phyloP scores from a whole-genome alignment of 2,797 vertebrate genomes.

The Otolemur crassicaudatus region DNA sequence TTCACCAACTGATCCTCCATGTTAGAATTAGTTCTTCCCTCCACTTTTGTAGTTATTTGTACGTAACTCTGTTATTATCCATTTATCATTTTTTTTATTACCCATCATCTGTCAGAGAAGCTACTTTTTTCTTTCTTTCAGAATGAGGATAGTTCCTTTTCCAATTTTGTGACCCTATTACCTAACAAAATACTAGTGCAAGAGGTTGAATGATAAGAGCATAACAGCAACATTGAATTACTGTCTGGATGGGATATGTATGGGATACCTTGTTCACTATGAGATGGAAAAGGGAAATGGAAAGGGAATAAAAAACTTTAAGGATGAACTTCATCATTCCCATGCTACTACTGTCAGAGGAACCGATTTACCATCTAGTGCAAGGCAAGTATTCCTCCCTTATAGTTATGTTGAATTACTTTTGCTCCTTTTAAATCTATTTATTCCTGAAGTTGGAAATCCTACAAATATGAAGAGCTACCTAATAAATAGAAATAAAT shows the following conservation, averaged over 20 bases:
- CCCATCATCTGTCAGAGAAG: not conserved
- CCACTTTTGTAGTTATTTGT: not conserved
- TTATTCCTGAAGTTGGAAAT: not conserved
- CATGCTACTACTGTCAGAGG: not conserved
- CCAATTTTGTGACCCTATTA: not conserved
- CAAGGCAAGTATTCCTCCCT: not conserved
- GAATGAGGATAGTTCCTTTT: not conserved
- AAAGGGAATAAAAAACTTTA: not conserved
- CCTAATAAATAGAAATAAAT: not conserved
- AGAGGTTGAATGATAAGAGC: not conserved
- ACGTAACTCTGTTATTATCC: not conserved
- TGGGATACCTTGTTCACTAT: not conserved
- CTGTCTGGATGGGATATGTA: not conserved
- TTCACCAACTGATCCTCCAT: not conserved
- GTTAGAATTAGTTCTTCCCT: not conserved
- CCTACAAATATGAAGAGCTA: not conserved
- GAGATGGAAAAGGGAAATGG: not conserved
- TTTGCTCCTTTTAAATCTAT: not conserved
- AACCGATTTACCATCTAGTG: not conserved
- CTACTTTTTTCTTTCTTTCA: not conserved
- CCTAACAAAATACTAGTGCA: not conserved
- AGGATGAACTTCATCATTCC: not conserved
- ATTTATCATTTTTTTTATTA: not conserved
- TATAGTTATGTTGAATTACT: not conserved
- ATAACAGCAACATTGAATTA: not conserved